Conservation (phyloP, 1,140 invertebrate species). For the Bombus difficillimus region DNA sequence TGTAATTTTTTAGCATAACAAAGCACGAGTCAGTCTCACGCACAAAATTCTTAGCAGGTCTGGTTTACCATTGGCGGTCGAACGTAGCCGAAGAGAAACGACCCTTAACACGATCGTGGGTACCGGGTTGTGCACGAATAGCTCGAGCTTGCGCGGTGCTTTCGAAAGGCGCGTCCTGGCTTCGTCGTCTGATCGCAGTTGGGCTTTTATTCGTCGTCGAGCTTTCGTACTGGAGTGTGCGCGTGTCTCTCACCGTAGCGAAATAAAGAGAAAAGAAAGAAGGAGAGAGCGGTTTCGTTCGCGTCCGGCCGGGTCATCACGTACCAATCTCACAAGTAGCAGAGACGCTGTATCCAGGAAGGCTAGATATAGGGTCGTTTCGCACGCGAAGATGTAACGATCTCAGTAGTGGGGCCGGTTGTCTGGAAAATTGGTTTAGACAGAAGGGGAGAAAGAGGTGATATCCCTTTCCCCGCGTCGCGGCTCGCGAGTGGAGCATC, state of each 20-base stretch:
- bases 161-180: constrained; percentile 46
- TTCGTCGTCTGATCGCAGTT: background rate
- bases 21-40: background rate
- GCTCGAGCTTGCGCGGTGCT: constrained; percentile 44
- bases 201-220: constrained; percentile 53
- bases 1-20: background rate
- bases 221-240: constrained; percentile 43
- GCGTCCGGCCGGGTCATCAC: background rate
- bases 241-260: constrained; percentile 7
- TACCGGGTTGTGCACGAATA: background rate
- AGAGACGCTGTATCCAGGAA: background rate
- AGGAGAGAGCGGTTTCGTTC: background rate
- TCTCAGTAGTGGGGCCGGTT: constrained; percentile 11
- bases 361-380: background rate
- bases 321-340: background rate
- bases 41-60: background rate
- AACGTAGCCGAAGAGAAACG: constrained; percentile 14
- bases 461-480: background rate
- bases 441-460: background rate
- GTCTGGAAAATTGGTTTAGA: background rate
- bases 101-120: constrained; percentile 2
- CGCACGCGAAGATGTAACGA: constrained; percentile 45
- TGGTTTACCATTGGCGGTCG: constrained; percentile 18
- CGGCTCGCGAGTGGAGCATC: constrained; percentile 19
- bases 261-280: background rate